These are phyloP conservation scores for Echinops telfairi DNA, from an alignment of 2,113 vertebrate species.

Conservation along the genomic window DNA sequence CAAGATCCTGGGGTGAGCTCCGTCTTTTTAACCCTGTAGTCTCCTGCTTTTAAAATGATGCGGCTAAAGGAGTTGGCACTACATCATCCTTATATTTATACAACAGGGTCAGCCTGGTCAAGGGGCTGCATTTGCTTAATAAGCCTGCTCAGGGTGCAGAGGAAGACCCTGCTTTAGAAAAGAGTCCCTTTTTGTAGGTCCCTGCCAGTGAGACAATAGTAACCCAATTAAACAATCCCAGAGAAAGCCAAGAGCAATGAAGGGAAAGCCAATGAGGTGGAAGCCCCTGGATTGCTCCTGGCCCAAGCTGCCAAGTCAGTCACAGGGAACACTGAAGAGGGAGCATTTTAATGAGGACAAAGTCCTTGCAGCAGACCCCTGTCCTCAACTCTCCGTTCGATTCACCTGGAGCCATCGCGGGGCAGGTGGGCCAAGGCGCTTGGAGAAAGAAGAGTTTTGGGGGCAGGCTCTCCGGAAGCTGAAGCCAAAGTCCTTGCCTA, in stretches of 20 bases:
- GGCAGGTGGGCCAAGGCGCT: not conserved
- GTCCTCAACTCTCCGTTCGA: not conserved
- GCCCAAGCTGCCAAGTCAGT: conserved; percentile 37
- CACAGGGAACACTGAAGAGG: conserved; percentile 11
- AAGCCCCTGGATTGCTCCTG: conserved; percentile 47
- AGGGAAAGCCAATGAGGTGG: conserved; percentile 64
- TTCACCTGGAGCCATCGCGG: not conserved
- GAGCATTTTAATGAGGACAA: conserved; percentile 54
- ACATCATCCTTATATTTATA: conserved; percentile 54
- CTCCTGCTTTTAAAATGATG: conserved; percentile 25
- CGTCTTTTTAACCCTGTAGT: not conserved
- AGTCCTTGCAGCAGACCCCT: conserved; percentile 34
- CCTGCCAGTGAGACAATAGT: conserved; percentile 59
- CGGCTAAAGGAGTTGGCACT: not conserved
- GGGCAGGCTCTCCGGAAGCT: not conserved
- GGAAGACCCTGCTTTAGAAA: conserved; percentile 59
- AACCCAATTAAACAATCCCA: conserved; percentile 68
- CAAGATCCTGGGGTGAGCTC: not conserved
- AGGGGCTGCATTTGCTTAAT: conserved; percentile 41
- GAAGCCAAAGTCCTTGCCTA: not conserved
- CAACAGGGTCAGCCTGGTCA: not conserved
- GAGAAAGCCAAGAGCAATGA: conserved; percentile 66
- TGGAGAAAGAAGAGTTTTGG: not conserved
- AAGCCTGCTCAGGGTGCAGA: not conserved
- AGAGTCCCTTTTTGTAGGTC: conserved; percentile 27